Evolutionary conservation across 2,113 vertebrate genomes (phyloP).

Genomic region (Oncorhynchus nerka): DNA sequence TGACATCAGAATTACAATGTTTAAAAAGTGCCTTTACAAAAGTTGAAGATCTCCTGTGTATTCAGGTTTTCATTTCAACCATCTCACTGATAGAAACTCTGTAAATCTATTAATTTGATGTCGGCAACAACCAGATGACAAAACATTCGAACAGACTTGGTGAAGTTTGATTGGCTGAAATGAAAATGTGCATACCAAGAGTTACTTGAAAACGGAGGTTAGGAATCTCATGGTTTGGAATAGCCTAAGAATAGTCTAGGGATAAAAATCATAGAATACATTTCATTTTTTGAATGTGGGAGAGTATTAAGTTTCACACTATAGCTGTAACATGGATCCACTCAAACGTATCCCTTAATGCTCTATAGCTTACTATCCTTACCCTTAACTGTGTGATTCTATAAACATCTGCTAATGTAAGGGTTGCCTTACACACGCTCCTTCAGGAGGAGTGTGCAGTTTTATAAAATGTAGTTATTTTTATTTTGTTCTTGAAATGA

Average conservation of each 20-base stretch:
- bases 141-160: not conserved
- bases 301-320: not conserved
- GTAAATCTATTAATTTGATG: not conserved
- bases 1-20: slow-evolving; percentile 12
- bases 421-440: slow-evolving; percentile 40
- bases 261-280: not conserved
- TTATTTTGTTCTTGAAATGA: slow-evolving; percentile 29
- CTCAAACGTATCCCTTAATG: not conserved
- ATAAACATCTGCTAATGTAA: slow-evolving; percentile 4
- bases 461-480: slow-evolving; percentile 27
- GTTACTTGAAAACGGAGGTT: not conserved
- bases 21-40: slow-evolving; percentile 58
- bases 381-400: not conserved
- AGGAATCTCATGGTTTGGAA: not conserved
- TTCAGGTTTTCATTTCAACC: slow-evolving; percentile 42
- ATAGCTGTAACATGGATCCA: slow-evolving; percentile 14
- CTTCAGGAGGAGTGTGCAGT: slow-evolving; percentile 18
- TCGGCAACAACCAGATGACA: not conserved
- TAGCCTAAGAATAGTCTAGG: not conserved
- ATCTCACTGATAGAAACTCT: not conserved
- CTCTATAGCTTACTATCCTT: not conserved
- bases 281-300: not conserved
- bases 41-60: not conserved
- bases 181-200: not conserved
- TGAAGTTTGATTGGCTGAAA: not conserved